Conservation (phyloP, 2,888 invertebrate genomes). For the Drosophila phalerata region DNA sequence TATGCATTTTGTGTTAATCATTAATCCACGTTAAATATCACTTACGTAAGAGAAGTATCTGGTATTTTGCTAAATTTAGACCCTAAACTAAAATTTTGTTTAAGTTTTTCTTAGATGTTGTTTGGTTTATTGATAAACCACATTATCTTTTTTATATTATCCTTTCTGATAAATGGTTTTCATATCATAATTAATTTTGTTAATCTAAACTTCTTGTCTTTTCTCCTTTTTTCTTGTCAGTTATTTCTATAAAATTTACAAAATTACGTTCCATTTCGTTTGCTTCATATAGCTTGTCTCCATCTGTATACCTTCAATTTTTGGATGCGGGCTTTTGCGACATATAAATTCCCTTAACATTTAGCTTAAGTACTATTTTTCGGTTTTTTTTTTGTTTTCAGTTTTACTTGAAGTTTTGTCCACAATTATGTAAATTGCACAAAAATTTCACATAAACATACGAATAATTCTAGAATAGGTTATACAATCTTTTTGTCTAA, state of each 20-base stretch:
- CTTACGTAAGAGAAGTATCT: constrained; percentile 77
- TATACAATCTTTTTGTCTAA: constrained; percentile 55
- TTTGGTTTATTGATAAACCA: constrained; percentile 63
- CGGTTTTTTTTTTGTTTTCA: constrained; percentile 37
- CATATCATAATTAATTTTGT: constrained; percentile 39
- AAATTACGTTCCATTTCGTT: constrained; percentile 76
- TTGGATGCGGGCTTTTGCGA: constrained; percentile 31
- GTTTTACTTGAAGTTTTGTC: constrained; percentile 60
- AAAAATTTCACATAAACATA: constrained; percentile 51
- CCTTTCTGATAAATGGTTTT: constrained; percentile 31
- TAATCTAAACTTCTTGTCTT: constrained; percentile 59
- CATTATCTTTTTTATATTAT: constrained; percentile 20
- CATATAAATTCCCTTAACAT: constrained; percentile 66
- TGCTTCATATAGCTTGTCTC: constrained; percentile 24
- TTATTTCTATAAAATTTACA: constrained; percentile 83
- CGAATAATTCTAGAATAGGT: constrained; percentile 60
- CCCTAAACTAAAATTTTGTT: constrained; percentile 75
- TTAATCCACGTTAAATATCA: constrained; percentile 75
- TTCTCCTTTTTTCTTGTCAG: constrained; percentile 50
- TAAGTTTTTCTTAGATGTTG: constrained; percentile 48
- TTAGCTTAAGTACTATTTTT: constrained; percentile 58
- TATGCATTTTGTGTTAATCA: constrained; percentile 40
- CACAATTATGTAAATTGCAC: constrained; percentile 50
- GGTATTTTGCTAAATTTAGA: constrained; percentile 63
- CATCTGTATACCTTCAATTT: constrained; percentile 37